Percentiles rank a stretch among this genome's conserved stretches.
phyloP scores from a whole-genome alignment of 2,797 vertebrate species.

The Microtus agrestis region DNA sequence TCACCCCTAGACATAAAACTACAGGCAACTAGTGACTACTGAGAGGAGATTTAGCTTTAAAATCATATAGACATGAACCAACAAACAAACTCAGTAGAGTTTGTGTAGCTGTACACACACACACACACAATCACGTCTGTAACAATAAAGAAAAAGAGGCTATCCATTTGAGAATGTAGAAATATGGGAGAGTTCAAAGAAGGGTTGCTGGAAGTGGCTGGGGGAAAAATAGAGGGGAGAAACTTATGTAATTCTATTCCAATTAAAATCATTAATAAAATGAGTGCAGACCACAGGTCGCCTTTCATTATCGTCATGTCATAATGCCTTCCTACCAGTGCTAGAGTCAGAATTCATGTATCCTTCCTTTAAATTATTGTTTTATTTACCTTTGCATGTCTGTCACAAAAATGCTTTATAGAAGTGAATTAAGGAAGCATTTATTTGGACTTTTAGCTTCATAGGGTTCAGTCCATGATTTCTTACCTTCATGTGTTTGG shows the following conservation, averaged over 20 bases:
- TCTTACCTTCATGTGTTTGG: neutral
- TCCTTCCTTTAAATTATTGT: neutral
- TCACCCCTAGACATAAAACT: neutral
- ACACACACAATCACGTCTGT: no score
- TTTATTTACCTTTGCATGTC: neutral
- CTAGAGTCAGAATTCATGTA: neutral
- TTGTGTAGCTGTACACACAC: neutral
- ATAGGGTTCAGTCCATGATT: neutral
- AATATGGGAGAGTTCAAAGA: neutral
- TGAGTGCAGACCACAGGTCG: neutral
- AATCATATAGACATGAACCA: no score
- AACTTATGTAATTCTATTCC: neutral
- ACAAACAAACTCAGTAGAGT: neutral
- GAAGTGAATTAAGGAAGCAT: neutral
- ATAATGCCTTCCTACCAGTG: neutral
- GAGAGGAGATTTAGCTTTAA: neutral
- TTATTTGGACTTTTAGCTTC: neutral
- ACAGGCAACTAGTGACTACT: neutral
- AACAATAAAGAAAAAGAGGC: neutral
- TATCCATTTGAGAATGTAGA: neutral
- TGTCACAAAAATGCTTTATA: neutral
- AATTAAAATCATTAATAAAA: neutral
- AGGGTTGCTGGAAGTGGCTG: neutral
- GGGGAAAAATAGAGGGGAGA: neutral
- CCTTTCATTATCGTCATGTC: accelerated